These are phyloP conservation scores for Argynnis bischoffii DNA, from an alignment of 2,888 invertebrate species.

Conservation along the genomic window DNA sequence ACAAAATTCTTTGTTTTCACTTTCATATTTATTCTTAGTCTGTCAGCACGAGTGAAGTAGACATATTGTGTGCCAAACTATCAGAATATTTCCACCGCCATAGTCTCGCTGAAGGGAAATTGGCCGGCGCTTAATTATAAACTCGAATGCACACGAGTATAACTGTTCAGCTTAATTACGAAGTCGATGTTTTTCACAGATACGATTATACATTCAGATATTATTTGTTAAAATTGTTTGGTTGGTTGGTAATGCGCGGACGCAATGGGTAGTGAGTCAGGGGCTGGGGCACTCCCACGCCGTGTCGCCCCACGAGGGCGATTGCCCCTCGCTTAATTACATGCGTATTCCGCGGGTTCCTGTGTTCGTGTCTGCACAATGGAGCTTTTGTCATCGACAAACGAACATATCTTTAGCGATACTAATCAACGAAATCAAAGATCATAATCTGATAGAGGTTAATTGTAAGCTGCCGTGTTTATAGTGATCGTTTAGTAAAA, in stretches of 20 bases:
- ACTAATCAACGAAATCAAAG: conserved; percentile 7
- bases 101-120: neutral
- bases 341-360: conserved; percentile 36
- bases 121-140: neutral
- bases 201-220: neutral
- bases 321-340: conserved; percentile 41
- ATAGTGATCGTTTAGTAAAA: no score
- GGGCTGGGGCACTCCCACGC: conserved; percentile 43
- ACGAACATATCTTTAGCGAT: conserved; percentile 16
- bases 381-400: conserved; percentile 28
- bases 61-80: no score
- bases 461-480: neutral
- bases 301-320: conserved; percentile 39
- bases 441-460: conserved; percentile 13
- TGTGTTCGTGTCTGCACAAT: conserved; percentile 23
- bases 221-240: neutral
- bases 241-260: conserved; percentile 19
- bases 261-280: conserved; percentile 40
- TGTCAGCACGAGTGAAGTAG: neutral
- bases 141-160: neutral
- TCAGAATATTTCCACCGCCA: neutral
- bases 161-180: neutral
- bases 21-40: neutral
- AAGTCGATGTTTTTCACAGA: neutral
- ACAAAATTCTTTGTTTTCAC: conserved; percentile 1